Evolutionary conservation across 92 coral and sea anemone genomes (phyloP), one percentile per base, ranked within the genome.

Genomic region (Actinernus sp.): DNA sequence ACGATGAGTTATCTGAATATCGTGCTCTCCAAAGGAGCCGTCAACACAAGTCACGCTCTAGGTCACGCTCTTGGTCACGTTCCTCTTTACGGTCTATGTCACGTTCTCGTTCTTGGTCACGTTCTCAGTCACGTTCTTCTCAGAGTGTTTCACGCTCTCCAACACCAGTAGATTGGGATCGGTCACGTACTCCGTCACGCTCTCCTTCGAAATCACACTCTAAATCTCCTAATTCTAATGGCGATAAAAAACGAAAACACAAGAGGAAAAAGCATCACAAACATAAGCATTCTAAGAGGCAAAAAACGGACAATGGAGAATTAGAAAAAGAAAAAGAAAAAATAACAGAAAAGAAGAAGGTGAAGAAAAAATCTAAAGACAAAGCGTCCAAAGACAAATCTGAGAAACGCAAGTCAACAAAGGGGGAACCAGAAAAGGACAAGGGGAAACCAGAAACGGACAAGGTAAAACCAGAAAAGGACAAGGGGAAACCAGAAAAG

Each of bases 151-250:
- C 94, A 5, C 92, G 86, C 38, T 91, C 98, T 16, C 94, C 97
- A 5, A 95, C 99, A 5, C 99, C 99, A 3, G 99, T 87, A 45
- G 97, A 90, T 43, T 95, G 99, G 99, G 99, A 95, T 71, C 93
- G 97, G 24, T 87, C 99, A 18, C 91, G 92, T 26, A 53, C 77
- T 3, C 76, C 97, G 22, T 86, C 97, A 13, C 92, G 77, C 22
- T 63, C 46, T 25, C 53, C 78, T 14, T 12, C 44, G 4, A 49
- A 24, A 1, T 20, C 32, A 2, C 13, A 12, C 20, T 53, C 63
- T 0, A 41, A 22, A 17, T 52, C 63, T 24, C 54, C 50, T 23
- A 13, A 67, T 9, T 44, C 55, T 9, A 81, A 71, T 1, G 86
- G 67, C 18, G 87, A 78, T 23, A 79, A 79, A 51, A 86, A 78